A percentile compares a stretch with the other conserved stretches of the same genome.
Evolutionary conservation across 2,888 invertebrate genomes (phyloP).

Genomic region (Apotomis turbidana): DNA sequence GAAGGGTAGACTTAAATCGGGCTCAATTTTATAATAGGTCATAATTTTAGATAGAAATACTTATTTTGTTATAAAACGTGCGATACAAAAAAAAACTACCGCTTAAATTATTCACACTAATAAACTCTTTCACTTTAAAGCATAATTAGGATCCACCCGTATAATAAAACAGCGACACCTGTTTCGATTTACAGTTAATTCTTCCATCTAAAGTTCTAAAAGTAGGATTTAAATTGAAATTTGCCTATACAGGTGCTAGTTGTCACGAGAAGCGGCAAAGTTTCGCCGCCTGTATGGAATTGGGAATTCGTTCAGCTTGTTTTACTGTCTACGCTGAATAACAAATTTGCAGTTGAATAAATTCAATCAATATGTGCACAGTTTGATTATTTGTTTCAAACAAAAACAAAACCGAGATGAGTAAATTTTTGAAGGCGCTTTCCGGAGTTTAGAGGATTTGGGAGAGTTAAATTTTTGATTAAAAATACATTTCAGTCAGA

Average conservation of each 20-base stretch:
- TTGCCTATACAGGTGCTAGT: conserved; percentile 38
- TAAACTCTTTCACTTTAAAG: too few species aligned
- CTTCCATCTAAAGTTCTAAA: conserved; percentile 1
- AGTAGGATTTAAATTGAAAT: conserved; percentile 15
- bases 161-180: too few species aligned
- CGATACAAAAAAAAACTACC: too few species aligned
- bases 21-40: too few species aligned
- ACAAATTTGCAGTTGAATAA: conserved; percentile 48
- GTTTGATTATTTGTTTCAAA: conserved; percentile 20
- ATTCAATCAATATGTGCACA: conserved; percentile 4
- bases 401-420: conserved; percentile 10
- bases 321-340: conserved; percentile 55
- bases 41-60: too few species aligned
- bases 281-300: conserved; percentile 55
- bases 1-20: too few species aligned
- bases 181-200: not conserved
- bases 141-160: too few species aligned
- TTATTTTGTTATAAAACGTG: too few species aligned
- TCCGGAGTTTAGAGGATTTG: not conserved
- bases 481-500: not conserved
- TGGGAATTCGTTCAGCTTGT: conserved; percentile 55
- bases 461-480: not conserved
- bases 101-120: too few species aligned
- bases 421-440: conserved; percentile 1
- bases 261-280: conserved; percentile 50